Evolutionary conservation across 2,888 invertebrate species (phyloP), one percentile per base, ranked within the genome.

Genomic region (Drosophila diplacantha): DNA sequence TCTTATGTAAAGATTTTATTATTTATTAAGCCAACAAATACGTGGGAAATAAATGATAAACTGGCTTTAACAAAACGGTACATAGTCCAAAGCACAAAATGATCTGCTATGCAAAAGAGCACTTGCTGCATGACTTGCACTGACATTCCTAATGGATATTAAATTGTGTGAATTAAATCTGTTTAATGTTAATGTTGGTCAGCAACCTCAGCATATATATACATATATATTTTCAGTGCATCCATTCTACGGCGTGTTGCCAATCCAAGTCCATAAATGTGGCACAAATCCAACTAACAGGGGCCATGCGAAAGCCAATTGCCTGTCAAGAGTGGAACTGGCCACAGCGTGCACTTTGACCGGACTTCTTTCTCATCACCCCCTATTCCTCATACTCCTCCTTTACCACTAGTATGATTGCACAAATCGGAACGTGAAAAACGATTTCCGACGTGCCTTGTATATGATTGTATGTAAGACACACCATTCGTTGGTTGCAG

Each of bases 231-330:
- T 29, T 22, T 7, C n/a, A 55, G 37, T 55, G 51, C 26, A 35
- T 11, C 26, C 26, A 18, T 14, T 47, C 34, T 32, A 14, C 38
- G 12, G 16, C 24, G 16, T 29, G n/a, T 20, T 29, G 34, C 29
- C 20, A 29, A 14, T 43, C 29, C 29, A 16, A 18, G 14, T 35
- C 26, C 9, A 37, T 22, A n/a, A 31, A 11, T 31, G 38, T 29
- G 11, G n/a, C 47, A 34, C 11, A 29, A 20, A 26, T 8, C 32
- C 44, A 8, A 22, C 60, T 62, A 44, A 35, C 60, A 59, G 26
- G 22, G 49, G 44, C 43, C 56, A 60, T 57, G 47, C 55, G 41
- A 72, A 73, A 64, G 72, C 72, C 79, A 75, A 69, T 73, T 71
- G 73, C 71, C 69, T 47, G 53, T 73, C 68, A 56, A 50, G 16